Evolutionary conservation across 2,888 invertebrate genomes (phyloP), one percentile per base, ranked within the genome.

Genomic region (Morpho achilles): DNA sequence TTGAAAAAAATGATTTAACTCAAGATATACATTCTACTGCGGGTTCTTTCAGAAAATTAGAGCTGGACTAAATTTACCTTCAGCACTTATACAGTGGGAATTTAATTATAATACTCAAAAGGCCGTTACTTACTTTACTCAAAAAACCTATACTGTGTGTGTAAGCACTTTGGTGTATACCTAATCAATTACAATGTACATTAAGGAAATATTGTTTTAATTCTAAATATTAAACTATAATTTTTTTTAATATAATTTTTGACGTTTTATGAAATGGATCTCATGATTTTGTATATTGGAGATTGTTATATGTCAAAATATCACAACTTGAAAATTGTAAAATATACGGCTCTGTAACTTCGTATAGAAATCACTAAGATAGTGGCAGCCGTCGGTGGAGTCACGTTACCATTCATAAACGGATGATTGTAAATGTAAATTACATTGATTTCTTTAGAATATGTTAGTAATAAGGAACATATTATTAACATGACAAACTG

Each of bases 11-110:
- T 60, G 91, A 92, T 72, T 90, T 94, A 72, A 93, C 94, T 64
- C 94, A 94, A 70, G 94, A 94, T 70, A 88, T 96, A 53, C 94
- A 94, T 63, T 96, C 96, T 2, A 92, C 96, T 52, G 94, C 95
- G 63, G 96, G 96, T 23, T 95, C 95, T 58, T 96, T 96, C 83
- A 94, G 96, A 75, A 96, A 96, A 84, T 89, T 96, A 59, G 95
- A 96, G 80, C 93, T 97, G 61, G 96, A 97, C 87, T 96, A 65
- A 43, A 54, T 60, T 49, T 47, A 55, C 32, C 3, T 10, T 41
- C 23, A 41, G 51, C 32, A 8, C 40, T 46, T 42, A 8, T 48
- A 32, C 44, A 8, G 40, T 22, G n/a, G 22, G 8, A 40, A 7
- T 10, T 49, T 48, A 45, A 45, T 48, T 10, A 58, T 54, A 59